Conservation (phyloP, 2,113 vertebrate genomes). For the Ictalurus furcatus region DNA sequence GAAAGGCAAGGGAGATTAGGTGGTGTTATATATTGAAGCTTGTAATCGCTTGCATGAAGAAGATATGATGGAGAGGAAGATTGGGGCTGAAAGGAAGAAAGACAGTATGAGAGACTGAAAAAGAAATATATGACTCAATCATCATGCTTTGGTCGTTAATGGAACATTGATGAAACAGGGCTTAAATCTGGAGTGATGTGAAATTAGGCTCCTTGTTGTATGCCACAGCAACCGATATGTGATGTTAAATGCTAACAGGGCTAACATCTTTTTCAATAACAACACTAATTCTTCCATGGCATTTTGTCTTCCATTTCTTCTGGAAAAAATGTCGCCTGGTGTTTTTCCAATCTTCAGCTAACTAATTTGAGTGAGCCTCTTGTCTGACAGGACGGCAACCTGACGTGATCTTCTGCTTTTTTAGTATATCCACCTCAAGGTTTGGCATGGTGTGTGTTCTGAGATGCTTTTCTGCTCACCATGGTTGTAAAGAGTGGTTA, state of each 20-base stretch:
- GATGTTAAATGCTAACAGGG: neutral
- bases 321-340: neutral
- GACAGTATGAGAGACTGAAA: neutral
- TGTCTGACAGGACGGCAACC: neutral
- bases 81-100: neutral
- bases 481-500: neutral
- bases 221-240: neutral
- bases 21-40: neutral
- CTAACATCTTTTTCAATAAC: neutral
- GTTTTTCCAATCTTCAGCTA: neutral
- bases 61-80: neutral
- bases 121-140: neutral
- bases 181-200: neutral
- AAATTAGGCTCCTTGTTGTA: neutral
- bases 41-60: neutral
- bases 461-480: neutral
- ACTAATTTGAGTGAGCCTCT: neutral
- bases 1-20: slow-evolving; percentile 11
- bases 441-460: neutral
- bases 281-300: neutral
- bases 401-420: neutral
- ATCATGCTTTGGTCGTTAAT: neutral
- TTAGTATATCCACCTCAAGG: neutral
- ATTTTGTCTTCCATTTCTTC: neutral
- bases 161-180: neutral